Conservation (phyloP, 2,888 invertebrate genomes). For the Chrysolina americana region DNA sequence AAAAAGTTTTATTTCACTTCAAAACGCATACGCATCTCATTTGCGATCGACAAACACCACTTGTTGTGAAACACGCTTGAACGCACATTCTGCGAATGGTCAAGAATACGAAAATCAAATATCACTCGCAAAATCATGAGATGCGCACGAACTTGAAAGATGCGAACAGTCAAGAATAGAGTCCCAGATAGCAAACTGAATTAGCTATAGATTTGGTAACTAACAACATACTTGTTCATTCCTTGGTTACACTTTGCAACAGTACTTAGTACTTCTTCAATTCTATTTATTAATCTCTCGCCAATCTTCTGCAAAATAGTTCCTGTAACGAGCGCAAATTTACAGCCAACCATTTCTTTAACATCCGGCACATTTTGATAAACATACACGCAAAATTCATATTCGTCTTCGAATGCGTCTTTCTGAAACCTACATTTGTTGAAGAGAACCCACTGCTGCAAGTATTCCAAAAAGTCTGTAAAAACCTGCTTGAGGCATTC, state of each 20-base stretch:
- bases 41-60: too few species aligned
- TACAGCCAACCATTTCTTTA: constrained; percentile 78
- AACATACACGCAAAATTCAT: constrained; percentile 87
- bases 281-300: constrained; percentile 68
- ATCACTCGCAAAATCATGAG: too few species aligned
- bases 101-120: too few species aligned
- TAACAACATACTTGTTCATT: constrained; percentile 58
- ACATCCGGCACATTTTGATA: constrained; percentile 85
- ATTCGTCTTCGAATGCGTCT: constrained; percentile 87
- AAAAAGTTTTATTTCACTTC: too few species aligned
- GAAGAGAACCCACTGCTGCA: constrained; percentile 85
- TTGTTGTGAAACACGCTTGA: too few species aligned
- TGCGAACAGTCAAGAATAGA: too few species aligned
- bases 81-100: too few species aligned
- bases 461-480: constrained; percentile 88
- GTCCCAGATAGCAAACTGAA: neutral
- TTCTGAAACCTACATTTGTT: constrained; percentile 79
- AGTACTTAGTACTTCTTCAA: constrained; percentile 63
- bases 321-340: constrained; percentile 78
- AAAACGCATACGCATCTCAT: too few species aligned
- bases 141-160: too few species aligned
- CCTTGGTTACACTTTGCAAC: constrained; percentile 62
- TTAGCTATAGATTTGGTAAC: neutral
- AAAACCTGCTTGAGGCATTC: constrained; percentile 74
- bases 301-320: constrained; percentile 70